phyloP scores from a whole-genome alignment of 2,888 invertebrate genomes.

The Temnothorax rugatulus region DNA sequence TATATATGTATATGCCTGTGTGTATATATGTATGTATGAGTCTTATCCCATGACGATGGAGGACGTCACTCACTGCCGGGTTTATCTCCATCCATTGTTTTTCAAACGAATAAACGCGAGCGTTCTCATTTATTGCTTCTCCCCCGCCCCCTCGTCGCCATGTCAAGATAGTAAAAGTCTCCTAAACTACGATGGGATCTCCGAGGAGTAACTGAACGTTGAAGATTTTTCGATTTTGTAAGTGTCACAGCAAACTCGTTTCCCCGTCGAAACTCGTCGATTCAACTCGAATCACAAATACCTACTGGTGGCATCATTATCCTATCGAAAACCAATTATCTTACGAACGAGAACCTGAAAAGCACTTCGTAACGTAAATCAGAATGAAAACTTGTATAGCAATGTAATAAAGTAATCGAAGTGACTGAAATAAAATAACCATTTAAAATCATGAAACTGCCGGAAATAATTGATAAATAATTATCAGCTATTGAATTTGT shows the following conservation, averaged over 20 bases:
- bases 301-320: not conserved
- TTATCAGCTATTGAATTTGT: not conserved
- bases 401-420: not conserved
- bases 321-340: not conserved
- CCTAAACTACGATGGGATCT: constrained; percentile 28
- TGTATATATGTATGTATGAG: not conserved
- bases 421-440: not conserved
- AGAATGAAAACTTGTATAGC: not conserved
- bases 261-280: not conserved
- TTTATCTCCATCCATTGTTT: constrained; percentile 53
- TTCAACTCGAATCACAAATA: constrained; percentile 3
- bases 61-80: constrained; percentile 11
- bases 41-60: constrained; percentile 13
- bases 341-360: not conserved
- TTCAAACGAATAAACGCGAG: constrained; percentile 40
- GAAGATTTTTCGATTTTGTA: constrained; percentile 13
- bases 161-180: constrained; percentile 50
- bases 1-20: too few species aligned
- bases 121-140: constrained; percentile 46
- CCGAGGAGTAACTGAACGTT: constrained; percentile 13
- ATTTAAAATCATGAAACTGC: not conserved
- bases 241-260: not conserved
- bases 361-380: not conserved
- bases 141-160: too few species aligned
- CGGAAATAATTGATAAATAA: not conserved